phyloP scores from a whole-genome alignment of 2,797 vertebrate genomes.

The Poeciliopsis paucimaculata region DNA sequence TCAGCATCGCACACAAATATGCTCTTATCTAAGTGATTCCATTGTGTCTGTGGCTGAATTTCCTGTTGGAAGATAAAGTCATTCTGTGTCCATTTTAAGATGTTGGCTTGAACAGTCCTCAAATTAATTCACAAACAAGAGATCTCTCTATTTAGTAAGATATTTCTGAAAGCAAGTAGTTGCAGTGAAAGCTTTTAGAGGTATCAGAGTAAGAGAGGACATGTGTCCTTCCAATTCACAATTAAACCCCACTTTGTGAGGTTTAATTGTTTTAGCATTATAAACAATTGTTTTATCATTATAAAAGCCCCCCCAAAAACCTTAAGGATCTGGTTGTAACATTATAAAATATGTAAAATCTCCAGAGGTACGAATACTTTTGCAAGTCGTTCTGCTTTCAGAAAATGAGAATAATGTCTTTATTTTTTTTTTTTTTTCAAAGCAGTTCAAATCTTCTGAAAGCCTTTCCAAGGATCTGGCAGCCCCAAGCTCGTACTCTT shows the following conservation, averaged over 20 bases:
- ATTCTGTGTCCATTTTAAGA: neutral
- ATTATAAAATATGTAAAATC: neutral
- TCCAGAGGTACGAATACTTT: neutral
- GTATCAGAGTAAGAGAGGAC: neutral
- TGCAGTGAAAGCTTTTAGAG: neutral
- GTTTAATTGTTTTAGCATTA: neutral
- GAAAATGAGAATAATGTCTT: neutral
- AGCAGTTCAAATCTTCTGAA: constrained; percentile 76
- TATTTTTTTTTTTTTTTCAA: constrained; percentile 3
- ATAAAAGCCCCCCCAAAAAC: neutral
- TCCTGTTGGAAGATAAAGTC: neutral
- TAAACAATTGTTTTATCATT: neutral
- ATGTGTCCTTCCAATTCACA: neutral
- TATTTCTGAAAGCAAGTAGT: neutral
- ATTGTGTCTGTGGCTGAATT: neutral
- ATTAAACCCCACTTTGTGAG: neutral
- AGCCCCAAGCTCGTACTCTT: constrained; percentile 64
- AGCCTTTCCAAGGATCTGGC: neutral
- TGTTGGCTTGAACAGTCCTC: neutral
- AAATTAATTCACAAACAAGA: neutral
- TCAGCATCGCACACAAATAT: neutral
- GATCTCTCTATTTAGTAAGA: neutral
- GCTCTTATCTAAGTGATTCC: neutral
- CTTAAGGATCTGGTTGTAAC: neutral
- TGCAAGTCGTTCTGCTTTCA: neutral